Conservation (phyloP, 1,140 invertebrate species). For the Ladona fulva region DNA sequence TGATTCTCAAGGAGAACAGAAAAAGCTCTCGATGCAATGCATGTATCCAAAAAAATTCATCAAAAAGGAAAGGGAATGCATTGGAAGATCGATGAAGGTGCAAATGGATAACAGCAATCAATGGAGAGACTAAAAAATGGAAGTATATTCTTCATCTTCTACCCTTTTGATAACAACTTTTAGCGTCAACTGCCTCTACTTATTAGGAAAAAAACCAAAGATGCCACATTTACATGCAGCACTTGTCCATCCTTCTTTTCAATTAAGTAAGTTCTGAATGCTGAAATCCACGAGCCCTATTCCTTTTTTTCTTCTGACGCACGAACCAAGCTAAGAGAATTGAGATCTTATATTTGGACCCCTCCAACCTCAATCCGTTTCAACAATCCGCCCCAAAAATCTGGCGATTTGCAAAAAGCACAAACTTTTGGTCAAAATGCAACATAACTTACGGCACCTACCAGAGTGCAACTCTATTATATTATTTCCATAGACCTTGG, state of each 20-base stretch:
- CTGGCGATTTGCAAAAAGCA: background rate
- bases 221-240: background rate
- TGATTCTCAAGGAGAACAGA: background rate
- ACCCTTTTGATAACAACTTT: background rate
- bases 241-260: background rate
- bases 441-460: conserved; percentile 4
- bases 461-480: background rate
- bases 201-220: background rate
- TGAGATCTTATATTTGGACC: background rate
- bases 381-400: background rate
- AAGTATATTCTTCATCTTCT: conserved; percentile 7
- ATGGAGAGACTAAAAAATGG: conserved; percentile 4
- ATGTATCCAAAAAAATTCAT: conserved; percentile 7
- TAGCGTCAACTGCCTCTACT: conserved; percentile 1
- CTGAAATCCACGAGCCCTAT: background rate
- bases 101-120: conserved; percentile 6
- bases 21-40: background rate
- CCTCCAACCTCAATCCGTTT: background rate
- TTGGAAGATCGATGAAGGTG: background rate
- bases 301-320: conserved; percentile 5
- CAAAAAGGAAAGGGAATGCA: conserved; percentile 4
- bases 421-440: background rate
- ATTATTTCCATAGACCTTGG: background rate
- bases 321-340: background rate
- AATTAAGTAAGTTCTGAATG: background rate